Evolutionary conservation across 2,113 vertebrate species (phyloP).

Genomic region (Pelusios castaneus): DNA sequence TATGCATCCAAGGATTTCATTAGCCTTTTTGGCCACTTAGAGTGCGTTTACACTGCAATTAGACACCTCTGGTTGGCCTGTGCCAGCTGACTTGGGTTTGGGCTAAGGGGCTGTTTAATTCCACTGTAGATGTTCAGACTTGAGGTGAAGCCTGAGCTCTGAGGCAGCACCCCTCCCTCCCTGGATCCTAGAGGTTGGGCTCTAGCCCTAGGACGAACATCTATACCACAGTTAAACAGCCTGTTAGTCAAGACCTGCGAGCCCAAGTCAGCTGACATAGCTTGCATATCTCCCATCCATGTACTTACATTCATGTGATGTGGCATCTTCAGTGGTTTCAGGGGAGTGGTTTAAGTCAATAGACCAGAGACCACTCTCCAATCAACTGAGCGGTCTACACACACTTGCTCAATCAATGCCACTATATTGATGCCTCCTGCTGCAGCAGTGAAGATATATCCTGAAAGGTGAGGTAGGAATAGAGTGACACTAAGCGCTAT

Average conservation of each 20-base stretch:
- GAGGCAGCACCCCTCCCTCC: neutral
- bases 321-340: too few relatives aligned
- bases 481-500: neutral
- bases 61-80: neutral
- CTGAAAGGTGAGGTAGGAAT: neutral
- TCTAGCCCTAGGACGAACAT: neutral
- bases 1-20: neutral
- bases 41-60: neutral
- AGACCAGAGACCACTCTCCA: too few relatives aligned
- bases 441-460: too few relatives aligned
- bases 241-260: neutral
- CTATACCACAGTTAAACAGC: neutral
- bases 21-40: neutral
- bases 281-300: too few relatives aligned
- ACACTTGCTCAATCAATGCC: too few relatives aligned
- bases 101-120: neutral
- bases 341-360: too few relatives aligned
- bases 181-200: neutral
- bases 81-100: neutral
- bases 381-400: too few relatives aligned
- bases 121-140: neutral
- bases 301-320: too few relatives aligned
- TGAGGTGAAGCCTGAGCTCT: neutral
- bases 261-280: neutral
- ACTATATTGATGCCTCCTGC: too few relatives aligned